Evolutionary conservation across 2,797 vertebrate genomes (phyloP), one percentile per base, ranked within the genome.

Genomic region (Kryptolebias ocellatus): DNA sequence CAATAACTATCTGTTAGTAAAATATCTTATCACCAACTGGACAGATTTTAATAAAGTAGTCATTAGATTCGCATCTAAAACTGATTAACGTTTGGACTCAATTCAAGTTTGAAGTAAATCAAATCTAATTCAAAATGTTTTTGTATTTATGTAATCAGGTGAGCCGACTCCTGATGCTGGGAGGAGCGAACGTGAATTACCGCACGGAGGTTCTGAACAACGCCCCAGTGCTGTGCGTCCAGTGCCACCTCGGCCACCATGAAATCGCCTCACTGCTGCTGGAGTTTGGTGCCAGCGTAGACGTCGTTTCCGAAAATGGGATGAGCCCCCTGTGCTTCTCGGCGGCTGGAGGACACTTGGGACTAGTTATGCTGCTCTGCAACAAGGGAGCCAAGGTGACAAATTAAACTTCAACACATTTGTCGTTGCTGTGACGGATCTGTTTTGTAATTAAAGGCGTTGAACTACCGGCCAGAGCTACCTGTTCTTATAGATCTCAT

Each of bases 141-240:
- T 12, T 51, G 49, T 51, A 10, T 69, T 53, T 51, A 42, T 31
- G 24, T 31, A 10, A 67, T 64, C 85, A 99, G 98, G 98, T 99
- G 88, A 99, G 98, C 86, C 97, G 98, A 29, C 93, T 99, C 86
- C 92, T 99, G 85, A 98, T 99, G 92, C 86, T 97, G 77, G 96
- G 95, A 44, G 98, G 98, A 8, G 97, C 97, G 10, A 99, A 98
- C 4, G 95, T 98, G 65, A 99, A 99, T 90, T 99, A 99, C 69
- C 95, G 96, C 58, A 98, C 98, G 0, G 98, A 99, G 86, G 98
- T 97, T 59, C 90, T 98, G 83, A 98, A 96, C 88, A 99, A 98
- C 4, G 96, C 97, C 1, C 97, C 98, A 0, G 94, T 99, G 79
- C 92, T 98, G 9, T 98, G 97, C 4, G 96, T 98, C 64, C 97